Conservation (phyloP, 2,797 vertebrate species). For the Alauda arvensis region DNA sequence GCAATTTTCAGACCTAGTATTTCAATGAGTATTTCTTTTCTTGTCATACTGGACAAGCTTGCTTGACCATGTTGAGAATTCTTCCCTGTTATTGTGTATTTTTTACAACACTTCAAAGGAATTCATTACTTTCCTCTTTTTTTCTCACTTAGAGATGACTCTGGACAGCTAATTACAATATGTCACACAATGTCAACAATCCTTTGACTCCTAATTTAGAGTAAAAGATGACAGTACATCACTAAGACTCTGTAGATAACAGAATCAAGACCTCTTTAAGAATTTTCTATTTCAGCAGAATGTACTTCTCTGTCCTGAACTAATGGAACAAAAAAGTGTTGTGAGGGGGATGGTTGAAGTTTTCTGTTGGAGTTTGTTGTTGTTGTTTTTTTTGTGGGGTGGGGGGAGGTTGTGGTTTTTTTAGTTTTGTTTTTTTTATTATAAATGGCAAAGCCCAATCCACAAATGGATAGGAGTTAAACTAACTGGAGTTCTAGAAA, state of each 20-base stretch:
- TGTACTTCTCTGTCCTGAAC: neutral
- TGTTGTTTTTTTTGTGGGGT: too few species aligned
- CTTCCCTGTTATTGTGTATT: neutral
- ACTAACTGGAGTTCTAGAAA: slow-evolving; percentile 25
- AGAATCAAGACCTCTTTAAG: neutral
- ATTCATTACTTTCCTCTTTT: neutral
- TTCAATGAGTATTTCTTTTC: neutral
- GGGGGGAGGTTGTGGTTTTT: too few species aligned
- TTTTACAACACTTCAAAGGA: neutral
- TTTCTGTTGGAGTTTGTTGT: neutral
- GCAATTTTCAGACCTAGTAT: neutral
- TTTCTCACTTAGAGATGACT: neutral
- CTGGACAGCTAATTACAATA: neutral
- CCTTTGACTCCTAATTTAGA: neutral
- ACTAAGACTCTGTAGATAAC: neutral
- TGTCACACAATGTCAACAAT: neutral
- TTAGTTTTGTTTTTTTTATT: neutral
- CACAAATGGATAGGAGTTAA: neutral
- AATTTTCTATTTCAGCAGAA: neutral
- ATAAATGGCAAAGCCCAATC: neutral
- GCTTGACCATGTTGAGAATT: neutral
- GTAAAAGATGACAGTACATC: neutral
- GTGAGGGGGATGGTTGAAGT: neutral
- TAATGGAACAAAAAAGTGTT: neutral
- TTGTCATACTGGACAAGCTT: neutral